Evolutionary conservation across 2,888 invertebrate genomes (phyloP), one percentile per base, ranked within the genome.

Genomic region (Drosophila atripex): DNA sequence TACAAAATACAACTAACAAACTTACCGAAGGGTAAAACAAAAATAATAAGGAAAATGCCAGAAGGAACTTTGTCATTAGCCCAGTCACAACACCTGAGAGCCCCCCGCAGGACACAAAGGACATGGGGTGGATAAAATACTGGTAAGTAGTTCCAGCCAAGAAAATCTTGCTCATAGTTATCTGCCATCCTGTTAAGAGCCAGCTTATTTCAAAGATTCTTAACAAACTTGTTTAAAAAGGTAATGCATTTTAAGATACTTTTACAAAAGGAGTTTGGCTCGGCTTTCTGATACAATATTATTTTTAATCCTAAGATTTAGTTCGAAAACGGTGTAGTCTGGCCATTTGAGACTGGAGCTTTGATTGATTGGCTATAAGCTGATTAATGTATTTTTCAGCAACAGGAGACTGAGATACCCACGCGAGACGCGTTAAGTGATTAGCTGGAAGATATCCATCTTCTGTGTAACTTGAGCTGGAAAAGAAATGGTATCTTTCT

Each of bases 341-440:
- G 35, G 9, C 18, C 28, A 35, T 46, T 25, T 4, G 14, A 38
- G 18, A 18, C 16, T 53, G 58, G n/a, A 52, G 25, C 46, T 50
- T 82, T 79, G 77, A 86, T 82, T 80, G 86, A 83, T 80, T 64
- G 45, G 65, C 55, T 38, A 18, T 55, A 46, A 76, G 69, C 76
- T 86, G 78, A 80, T 78, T 80, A 74, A 76, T 73, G 70, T 61
- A n/a, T 28, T 35, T 35, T 35, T 14, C 50, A 28, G n/a, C 43
- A n/a, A 39, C 16, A 9, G 16, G 6, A 50, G 47, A 43, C 52
- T 21, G 45, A 4, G 11, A 28, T 64, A 51, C 51, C 45, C 28
- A 12, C 3, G 52, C 39, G 41, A 21, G 41, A 57, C n/a, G 21
- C 23, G 30, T 14, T 58, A 41, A 79, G 59, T 69, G 75, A 79